Conservation (phyloP, 2,797 vertebrate genomes). For the Aselliscus stoliczkanus region DNA sequence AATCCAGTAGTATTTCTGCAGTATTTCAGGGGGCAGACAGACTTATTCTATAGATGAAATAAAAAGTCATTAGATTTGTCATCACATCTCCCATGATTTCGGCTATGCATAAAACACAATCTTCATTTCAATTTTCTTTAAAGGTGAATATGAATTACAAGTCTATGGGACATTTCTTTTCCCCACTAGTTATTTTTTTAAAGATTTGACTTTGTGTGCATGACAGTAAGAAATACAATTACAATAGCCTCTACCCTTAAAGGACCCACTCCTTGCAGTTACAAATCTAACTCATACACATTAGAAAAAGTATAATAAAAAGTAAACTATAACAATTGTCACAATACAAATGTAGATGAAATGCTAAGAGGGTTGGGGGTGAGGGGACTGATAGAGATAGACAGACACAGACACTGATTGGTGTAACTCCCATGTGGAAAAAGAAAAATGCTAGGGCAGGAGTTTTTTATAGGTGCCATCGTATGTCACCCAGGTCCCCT, state of each 20-base stretch:
- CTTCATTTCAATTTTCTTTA: background rate
- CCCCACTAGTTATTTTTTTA: background rate
- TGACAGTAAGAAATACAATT: background rate
- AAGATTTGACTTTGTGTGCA: background rate
- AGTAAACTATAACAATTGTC: background rate
- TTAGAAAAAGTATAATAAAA: background rate
- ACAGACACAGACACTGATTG: background rate
- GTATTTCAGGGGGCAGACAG: background rate
- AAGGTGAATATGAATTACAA: background rate
- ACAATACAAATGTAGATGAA: background rate
- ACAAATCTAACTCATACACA: background rate
- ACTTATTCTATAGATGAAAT: background rate
- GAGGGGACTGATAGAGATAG: background rate
- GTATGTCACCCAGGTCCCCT: background rate
- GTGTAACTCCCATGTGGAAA: background rate
- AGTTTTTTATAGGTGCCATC: background rate
- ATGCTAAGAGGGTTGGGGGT: background rate
- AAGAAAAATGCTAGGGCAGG: background rate
- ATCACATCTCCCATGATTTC: background rate
- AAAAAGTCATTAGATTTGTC: background rate
- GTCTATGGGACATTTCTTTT: background rate
- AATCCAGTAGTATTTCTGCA: background rate
- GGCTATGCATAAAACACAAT: background rate
- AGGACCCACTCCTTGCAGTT: background rate
- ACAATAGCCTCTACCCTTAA: background rate